phyloP scores from a whole-genome alignment of 2,888 invertebrate species.

The Drosophila mimica region DNA sequence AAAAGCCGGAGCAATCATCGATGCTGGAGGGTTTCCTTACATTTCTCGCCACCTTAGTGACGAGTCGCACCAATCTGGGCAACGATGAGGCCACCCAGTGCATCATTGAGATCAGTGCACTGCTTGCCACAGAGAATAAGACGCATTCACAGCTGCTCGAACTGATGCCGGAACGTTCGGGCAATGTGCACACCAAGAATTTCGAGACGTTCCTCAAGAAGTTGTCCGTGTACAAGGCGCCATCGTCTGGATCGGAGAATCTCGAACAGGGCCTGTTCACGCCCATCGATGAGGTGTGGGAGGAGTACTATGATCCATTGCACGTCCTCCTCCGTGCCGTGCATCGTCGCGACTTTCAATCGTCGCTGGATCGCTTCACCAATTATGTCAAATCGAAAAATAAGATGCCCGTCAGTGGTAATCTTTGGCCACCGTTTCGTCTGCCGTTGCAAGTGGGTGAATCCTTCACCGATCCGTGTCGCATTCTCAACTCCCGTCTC shows the following conservation, averaged over 20 bases:
- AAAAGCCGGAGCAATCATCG: conserved; percentile 93
- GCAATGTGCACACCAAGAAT: conserved; percentile 94
- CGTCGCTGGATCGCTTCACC: conserved; percentile 96
- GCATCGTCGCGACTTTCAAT: conserved; percentile 96
- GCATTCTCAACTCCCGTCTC: conserved; percentile 83
- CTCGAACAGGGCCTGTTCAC: conserved; percentile 96
- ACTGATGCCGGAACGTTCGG: conserved; percentile 97
- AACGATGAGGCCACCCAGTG: conserved; percentile 89
- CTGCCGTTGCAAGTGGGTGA: conserved; percentile 88
- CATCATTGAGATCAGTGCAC: conserved; percentile 95
- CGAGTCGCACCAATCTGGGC: conserved; percentile 92
- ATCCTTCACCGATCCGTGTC: conserved; percentile 89
- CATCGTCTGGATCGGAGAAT: conserved; percentile 89
- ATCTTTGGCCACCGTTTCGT: conserved; percentile 93
- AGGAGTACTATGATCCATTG: conserved; percentile 96
- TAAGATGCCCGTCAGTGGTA: conserved; percentile 87
- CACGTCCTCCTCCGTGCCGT: conserved; percentile 96
- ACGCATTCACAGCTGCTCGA: conserved; percentile 98
- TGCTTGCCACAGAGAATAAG: conserved; percentile 96
- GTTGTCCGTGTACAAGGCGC: conserved; percentile 94
- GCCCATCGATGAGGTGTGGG: conserved; percentile 95
- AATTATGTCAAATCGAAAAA: conserved; percentile 89
- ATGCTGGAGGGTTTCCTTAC: conserved; percentile 97
- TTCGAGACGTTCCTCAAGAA: conserved; percentile 94
- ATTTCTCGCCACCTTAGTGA: conserved; percentile 94